A percentile compares a stretch with the other conserved stretches of the same genome.
Evolutionary conservation across 2,113 vertebrate species (phyloP).

Genomic region (Ceuthmochares aereus): DNA sequence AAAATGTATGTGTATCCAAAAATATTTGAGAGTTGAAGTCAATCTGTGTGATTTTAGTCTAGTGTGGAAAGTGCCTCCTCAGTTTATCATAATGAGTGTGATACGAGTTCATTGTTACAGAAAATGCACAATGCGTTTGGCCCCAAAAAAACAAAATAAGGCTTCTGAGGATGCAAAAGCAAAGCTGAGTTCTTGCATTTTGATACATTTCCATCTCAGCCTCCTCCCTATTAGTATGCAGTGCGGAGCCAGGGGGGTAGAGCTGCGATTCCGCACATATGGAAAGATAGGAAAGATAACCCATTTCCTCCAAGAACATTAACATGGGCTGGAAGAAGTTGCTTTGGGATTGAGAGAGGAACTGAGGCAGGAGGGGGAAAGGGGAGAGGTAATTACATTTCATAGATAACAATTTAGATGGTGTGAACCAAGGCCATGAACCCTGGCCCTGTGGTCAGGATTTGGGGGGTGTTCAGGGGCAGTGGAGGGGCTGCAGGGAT

Average conservation of each 20-base stretch:
- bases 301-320: constrained; percentile 20
- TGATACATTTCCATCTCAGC: constrained; percentile 32
- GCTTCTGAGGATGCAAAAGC: constrained; percentile 34
- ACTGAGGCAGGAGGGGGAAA: not conserved
- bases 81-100: constrained; percentile 38
- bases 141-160: constrained; percentile 46
- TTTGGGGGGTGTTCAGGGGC: not conserved
- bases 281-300: constrained; percentile 41
- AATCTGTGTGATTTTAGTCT: constrained; percentile 27
- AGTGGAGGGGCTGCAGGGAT: not conserved
- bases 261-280: constrained; percentile 24
- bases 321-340: not conserved
- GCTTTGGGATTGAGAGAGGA: not conserved
- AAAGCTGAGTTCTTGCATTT: constrained; percentile 40
- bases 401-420: fast-evolving
- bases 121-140: constrained; percentile 53
- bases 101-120: constrained; percentile 57
- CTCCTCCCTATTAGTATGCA: constrained; percentile 38
- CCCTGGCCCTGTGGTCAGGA: not conserved
- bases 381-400: not conserved
- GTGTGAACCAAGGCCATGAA: fast-evolving
- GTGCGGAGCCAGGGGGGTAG: constrained; percentile 15
- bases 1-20: not conserved
- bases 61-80: constrained; percentile 34
- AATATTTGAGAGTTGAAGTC: constrained; percentile 25